These are phyloP conservation scores for Apis cerana DNA, from an alignment of 1,140 invertebrate species.

Conservation along the genomic window DNA sequence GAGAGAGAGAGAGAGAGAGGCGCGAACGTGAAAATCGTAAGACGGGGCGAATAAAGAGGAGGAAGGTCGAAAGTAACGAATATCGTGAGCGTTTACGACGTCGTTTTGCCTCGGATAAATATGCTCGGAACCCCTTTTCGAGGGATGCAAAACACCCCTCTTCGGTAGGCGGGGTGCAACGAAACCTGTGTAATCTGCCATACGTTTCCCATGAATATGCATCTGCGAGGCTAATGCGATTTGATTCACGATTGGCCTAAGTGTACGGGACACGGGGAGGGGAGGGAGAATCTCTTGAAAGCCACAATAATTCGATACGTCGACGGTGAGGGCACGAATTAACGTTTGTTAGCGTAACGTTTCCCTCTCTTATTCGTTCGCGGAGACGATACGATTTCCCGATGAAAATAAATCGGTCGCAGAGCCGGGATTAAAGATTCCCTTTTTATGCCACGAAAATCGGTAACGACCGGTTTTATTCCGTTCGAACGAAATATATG, in stretches of 20 bases:
- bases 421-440: constrained; percentile 30
- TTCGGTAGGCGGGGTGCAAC: constrained; percentile 67
- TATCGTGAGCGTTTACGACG: constrained; percentile 60
- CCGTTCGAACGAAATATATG: background rate
- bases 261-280: constrained; percentile 43
- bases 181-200: constrained; percentile 75
- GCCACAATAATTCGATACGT: constrained; percentile 68
- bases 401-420: constrained; percentile 62
- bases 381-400: constrained; percentile 30
- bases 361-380: constrained; percentile 1
- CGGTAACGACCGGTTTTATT: constrained; percentile 9
- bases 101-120: constrained; percentile 67
- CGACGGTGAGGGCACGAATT: constrained; percentile 66
- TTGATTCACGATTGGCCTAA: constrained; percentile 76
- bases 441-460: constrained; percentile 17
- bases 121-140: constrained; percentile 63
- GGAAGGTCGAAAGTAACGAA: constrained; percentile 6
- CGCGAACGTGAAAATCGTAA: constrained; percentile 16
- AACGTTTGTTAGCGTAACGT: constrained; percentile 68
- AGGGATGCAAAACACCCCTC: constrained; percentile 67
- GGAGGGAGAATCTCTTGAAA: constrained; percentile 58
- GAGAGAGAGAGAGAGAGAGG: background rate
- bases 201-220: constrained; percentile 79
- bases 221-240: constrained; percentile 78
- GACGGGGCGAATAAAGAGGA: background rate